Evolutionary conservation across 2,888 invertebrate species (phyloP).

Genomic region (Notocelia uddmanniana): DNA sequence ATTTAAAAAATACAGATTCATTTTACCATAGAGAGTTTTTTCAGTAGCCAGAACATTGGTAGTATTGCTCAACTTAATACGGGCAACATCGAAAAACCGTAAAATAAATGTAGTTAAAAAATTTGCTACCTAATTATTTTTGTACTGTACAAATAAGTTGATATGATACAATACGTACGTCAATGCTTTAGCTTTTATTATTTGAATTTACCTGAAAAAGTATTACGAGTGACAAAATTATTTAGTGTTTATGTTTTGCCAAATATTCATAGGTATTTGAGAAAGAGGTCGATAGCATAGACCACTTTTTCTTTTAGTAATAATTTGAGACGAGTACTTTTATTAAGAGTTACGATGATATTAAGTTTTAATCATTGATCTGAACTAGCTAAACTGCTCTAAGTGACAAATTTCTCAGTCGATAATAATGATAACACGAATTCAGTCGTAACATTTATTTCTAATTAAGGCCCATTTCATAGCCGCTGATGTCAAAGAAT

Average conservation of each 20-base stretch:
- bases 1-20: background rate
- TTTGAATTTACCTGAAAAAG: constrained; percentile 2
- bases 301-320: background rate
- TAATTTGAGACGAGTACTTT: background rate
- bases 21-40: background rate
- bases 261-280: background rate
- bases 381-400: constrained; percentile 42
- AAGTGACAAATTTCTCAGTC: constrained; percentile 45
- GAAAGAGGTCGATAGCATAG: background rate
- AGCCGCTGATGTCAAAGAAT: constrained; percentile 33
- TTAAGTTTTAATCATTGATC: constrained; percentile 2
- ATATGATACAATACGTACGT: constrained; percentile 55
- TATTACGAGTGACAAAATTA: background rate
- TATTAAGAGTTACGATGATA: background rate
- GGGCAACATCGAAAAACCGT: constrained; percentile 60
- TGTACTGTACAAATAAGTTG: constrained; percentile 69
- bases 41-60: constrained; percentile 48
- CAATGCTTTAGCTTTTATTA: background rate
- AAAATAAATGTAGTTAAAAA: constrained; percentile 8
- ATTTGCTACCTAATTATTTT: constrained; percentile 47
- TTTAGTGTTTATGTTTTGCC: background rate
- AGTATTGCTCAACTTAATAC: constrained; percentile 60
- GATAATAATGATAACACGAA: constrained; percentile 50
- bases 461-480: constrained; percentile 50
- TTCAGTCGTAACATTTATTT: constrained; percentile 58